Conservation (phyloP, 37 sponge, comb jelly and placozoan genomes). For the Axinella damicornis region DNA sequence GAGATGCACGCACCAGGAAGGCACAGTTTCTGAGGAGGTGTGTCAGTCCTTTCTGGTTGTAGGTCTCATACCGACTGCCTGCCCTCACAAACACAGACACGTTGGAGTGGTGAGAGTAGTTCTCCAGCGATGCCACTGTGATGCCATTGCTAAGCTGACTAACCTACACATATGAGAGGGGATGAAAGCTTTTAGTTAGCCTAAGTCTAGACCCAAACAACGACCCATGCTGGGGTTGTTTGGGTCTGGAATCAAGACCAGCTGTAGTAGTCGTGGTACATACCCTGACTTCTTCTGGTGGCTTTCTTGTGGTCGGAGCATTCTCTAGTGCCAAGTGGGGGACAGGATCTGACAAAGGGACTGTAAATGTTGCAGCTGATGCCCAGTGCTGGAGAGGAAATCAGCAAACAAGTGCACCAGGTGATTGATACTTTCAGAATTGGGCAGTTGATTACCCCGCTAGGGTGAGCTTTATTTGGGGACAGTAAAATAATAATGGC, state of each 20-base stretch:
- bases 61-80: slow-evolving; percentile 84
- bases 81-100: slow-evolving; percentile 73
- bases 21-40: slow-evolving; percentile 84
- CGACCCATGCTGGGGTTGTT: neutral
- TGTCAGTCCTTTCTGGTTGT: slow-evolving; percentile 72
- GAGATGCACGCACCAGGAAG: slow-evolving; percentile 64
- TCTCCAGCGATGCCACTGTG: slow-evolving; percentile 80
- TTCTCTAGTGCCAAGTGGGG: neutral
- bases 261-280: too few species aligned
- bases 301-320: slow-evolving; percentile 1
- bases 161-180: slow-evolving; percentile 29
- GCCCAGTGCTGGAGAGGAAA: slow-evolving; percentile 24
- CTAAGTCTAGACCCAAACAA: neutral
- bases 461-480: neutral
- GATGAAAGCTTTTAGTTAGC: neutral
- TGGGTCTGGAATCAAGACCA: too few species aligned
- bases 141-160: slow-evolving; percentile 74
- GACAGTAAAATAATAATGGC: neutral
- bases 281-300: slow-evolving; percentile 68
- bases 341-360: slow-evolving; percentile 56
- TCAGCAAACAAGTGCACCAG: too few species aligned
- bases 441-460: too few species aligned
- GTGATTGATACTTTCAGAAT: too few species aligned
- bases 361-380: slow-evolving; percentile 29
- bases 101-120: slow-evolving; percentile 42